Base-by-base conservation (phyloP, 2,113 vertebrate genomes). In the Nyctereutes procyonoides region DNA sequence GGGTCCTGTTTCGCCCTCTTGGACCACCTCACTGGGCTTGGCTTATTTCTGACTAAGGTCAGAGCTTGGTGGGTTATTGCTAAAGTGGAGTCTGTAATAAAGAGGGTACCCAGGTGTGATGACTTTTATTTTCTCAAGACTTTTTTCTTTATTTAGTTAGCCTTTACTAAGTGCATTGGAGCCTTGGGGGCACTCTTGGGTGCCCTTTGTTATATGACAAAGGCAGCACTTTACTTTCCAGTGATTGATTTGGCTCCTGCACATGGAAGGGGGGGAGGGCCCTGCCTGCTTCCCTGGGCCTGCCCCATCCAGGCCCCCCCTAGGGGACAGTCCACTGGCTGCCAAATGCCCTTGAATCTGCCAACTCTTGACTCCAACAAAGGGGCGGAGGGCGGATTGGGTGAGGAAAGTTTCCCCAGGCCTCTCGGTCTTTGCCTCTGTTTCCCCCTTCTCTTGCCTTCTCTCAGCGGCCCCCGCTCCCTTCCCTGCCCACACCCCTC, bases 61-160 rank as follows among this genome's bases (percentile, higher is more conserved):
- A 80, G 32, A 93, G 71, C 71, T 60, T 88, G 85, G 51, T 55
- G 28, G 65, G 88, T 94, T 94, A 77, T 77, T 95, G 89, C 88
- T 95, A 89, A 94, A 65, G 43, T 74, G 76, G 51, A 80, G 83
- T 96, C 85, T 92, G 58, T 90, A 96, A 97, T 97, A 92, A 98
- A 97, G 56, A 53, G 20, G 83, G 93, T 95, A 87, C 79, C 16
- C 58, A 94, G 81, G 96, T 93, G 91, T 96, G 65, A 86, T 97
- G 85, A 51, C 5, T 93, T 93, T 60, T 88, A 67, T 97, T 93
- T 97, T 95, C 93, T 80, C 81, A 85, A 91, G 94, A 55, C 92
- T 48, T 88, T 71, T n/a, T 95, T 96, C 80, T 96, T 92, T 97
- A 69, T 85, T 93, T 89, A 91, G 82, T 94, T 88, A 63, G 73